phyloP scores from a whole-genome alignment of 2,888 invertebrate species.

The Hyles lineata region DNA sequence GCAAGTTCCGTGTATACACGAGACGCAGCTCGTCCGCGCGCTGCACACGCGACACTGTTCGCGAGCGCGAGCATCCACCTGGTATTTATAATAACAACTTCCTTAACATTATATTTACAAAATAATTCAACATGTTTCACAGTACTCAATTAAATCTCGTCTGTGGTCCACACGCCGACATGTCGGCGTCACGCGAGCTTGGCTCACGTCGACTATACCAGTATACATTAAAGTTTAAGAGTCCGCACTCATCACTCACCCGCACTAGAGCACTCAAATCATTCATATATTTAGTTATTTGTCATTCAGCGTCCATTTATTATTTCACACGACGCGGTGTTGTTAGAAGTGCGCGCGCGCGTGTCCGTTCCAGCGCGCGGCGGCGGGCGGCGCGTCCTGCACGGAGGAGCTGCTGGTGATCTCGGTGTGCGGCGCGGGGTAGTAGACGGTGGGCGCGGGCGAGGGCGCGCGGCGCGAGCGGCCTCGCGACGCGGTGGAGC shows the following conservation, averaged over 20 bases:
- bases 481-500: conserved; percentile 44
- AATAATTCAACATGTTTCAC: neutral
- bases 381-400: conserved; percentile 39
- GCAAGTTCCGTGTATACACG: neutral
- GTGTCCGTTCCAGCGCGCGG: conserved; percentile 61
- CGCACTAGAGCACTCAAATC: neutral
- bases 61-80: conserved; percentile 23
- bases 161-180: neutral
- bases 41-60: too few relatives aligned
- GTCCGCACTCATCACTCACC: neutral
- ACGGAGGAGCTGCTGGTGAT: conserved; percentile 47
- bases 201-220: neutral
- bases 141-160: neutral
- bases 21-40: neutral
- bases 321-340: conserved; percentile 27
- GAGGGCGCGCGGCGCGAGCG: conserved; percentile 49
- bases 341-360: conserved; percentile 58
- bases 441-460: conserved; percentile 67
- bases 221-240: neutral
- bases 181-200: neutral
- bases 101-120: neutral
- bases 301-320: neutral
- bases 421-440: conserved; percentile 63
- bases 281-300: neutral
- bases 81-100: conserved; percentile 7